Evolutionary conservation across 2,888 invertebrate species (phyloP), one percentile per base, ranked within the genome.

Genomic region (Lithophane leautieri): DNA sequence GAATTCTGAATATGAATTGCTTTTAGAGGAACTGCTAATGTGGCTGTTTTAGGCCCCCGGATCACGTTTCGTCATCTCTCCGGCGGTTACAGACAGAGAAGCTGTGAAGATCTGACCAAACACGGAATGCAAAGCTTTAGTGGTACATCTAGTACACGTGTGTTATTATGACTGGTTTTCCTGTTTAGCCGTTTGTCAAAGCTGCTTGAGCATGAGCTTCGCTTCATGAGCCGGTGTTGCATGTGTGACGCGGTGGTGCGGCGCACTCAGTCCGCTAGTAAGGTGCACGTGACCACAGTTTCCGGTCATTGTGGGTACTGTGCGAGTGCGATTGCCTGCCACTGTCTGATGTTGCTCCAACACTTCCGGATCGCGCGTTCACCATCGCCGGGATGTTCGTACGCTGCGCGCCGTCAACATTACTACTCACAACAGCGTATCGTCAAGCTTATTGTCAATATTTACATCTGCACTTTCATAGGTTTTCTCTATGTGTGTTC

Each of bases 291-390:
- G 52, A 44, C n/a, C 11, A 34, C 40, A 19, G 42, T 19, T 52
- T 54, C 79, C 79, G 73, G 66, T 28, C 61, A 61, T 58, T 73
- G 74, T 65, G 47, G 61, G 47, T 34, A 19, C 8, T 4, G 19
- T 28, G 65, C 65, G 25, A 11, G 25, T 25, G 74, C n/a, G 19
- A n/a, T 52, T 22, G 14, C 22, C 34, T 22, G 54, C 56, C n/a
- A 14, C 42, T 25, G 68, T 0, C n/a, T 40, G 52, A 12, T 66
- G 78, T 78, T 47, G 62, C 63, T 34, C 44, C 4, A 54, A 4
- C 71, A 42, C 78, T 81, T 81, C 78, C 73, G 78, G 40, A 40
- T n/a, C 56, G 28, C 62, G n/a, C 61, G 50, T 28, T 67, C 76
- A 34, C 16, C 22, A 50, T 44, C 25, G 60, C 50, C 69, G 50